Conservation (phyloP, 2,113 vertebrate species). For the Pelmatolapia mariae region DNA sequence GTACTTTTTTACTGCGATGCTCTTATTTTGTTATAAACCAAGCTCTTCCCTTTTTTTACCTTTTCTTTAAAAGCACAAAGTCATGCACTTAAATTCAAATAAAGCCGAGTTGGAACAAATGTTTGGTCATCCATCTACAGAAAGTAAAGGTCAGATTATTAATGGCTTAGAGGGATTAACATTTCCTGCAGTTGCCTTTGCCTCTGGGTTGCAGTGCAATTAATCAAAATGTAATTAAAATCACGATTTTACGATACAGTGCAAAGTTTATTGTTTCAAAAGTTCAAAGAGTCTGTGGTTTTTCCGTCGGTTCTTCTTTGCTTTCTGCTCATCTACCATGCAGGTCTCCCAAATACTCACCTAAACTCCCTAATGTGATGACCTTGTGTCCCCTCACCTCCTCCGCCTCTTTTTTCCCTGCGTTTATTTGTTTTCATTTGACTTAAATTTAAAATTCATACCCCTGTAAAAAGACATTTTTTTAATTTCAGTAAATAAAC, state of each 20-base stretch:
- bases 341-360: rapidly evolving
- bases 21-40: background rate
- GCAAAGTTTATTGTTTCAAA: background rate
- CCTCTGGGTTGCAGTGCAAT: background rate
- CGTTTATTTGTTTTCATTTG: background rate
- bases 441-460: background rate
- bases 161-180: background rate
- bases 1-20: background rate
- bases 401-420: background rate
- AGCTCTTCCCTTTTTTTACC: background rate
- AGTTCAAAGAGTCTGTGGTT: background rate
- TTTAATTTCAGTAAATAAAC: background rate
- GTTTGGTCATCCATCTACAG: background rate
- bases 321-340: background rate
- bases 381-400: background rate
- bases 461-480: background rate
- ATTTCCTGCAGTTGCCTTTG: background rate
- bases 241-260: background rate
- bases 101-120: background rate
- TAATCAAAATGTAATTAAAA: background rate
- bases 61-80: background rate
- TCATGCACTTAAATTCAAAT: background rate
- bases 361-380: background rate
- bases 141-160: background rate
- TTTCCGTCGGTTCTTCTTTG: background rate